Percentiles rank a stretch among this genome's conserved stretches.
These are phyloP conservation scores for Misgurnus mizolepis DNA, from an alignment of 2,113 vertebrate genomes.

Conservation along the genomic window DNA sequence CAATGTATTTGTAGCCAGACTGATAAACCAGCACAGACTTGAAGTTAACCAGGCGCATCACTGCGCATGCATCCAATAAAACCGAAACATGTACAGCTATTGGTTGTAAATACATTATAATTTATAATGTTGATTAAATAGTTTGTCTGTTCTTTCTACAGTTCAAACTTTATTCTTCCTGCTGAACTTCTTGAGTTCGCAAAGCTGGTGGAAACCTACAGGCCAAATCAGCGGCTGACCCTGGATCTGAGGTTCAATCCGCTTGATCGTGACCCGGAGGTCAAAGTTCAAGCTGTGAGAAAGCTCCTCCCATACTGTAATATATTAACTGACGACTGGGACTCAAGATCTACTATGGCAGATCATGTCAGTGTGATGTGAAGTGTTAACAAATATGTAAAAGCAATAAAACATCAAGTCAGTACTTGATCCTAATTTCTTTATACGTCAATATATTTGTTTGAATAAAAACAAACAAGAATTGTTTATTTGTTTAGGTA, in stretches of 20 bases:
- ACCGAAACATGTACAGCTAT: too few relatives aligned
- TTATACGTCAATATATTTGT: too few relatives aligned
- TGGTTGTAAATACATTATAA: not conserved
- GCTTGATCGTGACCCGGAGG: constrained; percentile 81
- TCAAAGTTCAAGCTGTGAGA: constrained; percentile 76
- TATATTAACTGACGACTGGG: constrained; percentile 79
- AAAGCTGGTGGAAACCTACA: constrained; percentile 57
- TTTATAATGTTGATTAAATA: not conserved
- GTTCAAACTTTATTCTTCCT: constrained; percentile 89
- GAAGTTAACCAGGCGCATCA: too few relatives aligned
- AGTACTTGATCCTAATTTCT: too few relatives aligned
- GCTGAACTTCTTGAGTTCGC: constrained; percentile 86
- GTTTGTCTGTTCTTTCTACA: constrained; percentile 55
- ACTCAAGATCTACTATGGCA: constrained; percentile 81
- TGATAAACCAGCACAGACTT: too few relatives aligned
- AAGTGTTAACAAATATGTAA: constrained; percentile 41
- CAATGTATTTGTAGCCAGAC: too few relatives aligned
- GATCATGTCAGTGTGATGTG: constrained; percentile 90
- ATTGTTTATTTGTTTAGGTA: too few relatives aligned
- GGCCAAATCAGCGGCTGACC: constrained; percentile 69
- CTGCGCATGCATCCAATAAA: too few relatives aligned
- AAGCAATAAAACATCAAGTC: too few relatives aligned
- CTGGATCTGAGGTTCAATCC: constrained; percentile 86
- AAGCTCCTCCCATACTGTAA: constrained; percentile 75
- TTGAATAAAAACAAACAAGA: too few relatives aligned